These are phyloP conservation scores for Hecatera dysodea DNA, from an alignment of 2,888 invertebrate genomes.

Conservation along the genomic window DNA sequence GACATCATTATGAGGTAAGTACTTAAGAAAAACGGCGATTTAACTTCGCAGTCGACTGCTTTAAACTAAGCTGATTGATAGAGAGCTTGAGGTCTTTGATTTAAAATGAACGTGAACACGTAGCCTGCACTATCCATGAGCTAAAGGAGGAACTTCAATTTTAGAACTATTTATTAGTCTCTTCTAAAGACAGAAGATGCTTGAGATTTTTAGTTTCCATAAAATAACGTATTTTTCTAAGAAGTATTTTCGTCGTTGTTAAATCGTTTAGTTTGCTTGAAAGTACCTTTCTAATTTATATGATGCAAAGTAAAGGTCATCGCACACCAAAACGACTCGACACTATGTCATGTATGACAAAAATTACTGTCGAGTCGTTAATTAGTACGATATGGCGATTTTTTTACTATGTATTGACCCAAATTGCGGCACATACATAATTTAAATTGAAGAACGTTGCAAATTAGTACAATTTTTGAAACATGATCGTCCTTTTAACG, in stretches of 20 bases:
- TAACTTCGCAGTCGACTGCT: neutral
- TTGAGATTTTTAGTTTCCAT: neutral
- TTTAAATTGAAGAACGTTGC: too few relatives aligned
- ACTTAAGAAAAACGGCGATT: neutral
- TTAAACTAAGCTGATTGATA: neutral
- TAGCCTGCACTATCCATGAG: neutral
- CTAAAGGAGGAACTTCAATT: neutral
- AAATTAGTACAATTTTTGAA: too few relatives aligned
- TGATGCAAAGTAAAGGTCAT: constrained; percentile 4
- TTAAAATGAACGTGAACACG: neutral
- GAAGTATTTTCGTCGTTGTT: constrained; percentile 19
- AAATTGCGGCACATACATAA: too few relatives aligned
- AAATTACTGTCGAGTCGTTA: too few relatives aligned
- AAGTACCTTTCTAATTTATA: constrained; percentile 37
- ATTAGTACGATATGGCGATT: too few relatives aligned
- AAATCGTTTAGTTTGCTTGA: constrained; percentile 29
- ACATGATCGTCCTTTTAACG: too few relatives aligned
- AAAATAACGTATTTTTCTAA: constrained; percentile 26
- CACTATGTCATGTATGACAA: neutral
- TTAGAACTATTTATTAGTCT: neutral
- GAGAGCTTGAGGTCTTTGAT: neutral
- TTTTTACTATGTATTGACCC: too few relatives aligned
- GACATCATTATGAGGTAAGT: neutral
- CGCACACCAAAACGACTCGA: neutral
- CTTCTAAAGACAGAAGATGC: neutral